These are phyloP conservation scores for Leptopilina boulardi DNA, from an alignment of 1,140 invertebrate genomes.

Conservation along the genomic window DNA sequence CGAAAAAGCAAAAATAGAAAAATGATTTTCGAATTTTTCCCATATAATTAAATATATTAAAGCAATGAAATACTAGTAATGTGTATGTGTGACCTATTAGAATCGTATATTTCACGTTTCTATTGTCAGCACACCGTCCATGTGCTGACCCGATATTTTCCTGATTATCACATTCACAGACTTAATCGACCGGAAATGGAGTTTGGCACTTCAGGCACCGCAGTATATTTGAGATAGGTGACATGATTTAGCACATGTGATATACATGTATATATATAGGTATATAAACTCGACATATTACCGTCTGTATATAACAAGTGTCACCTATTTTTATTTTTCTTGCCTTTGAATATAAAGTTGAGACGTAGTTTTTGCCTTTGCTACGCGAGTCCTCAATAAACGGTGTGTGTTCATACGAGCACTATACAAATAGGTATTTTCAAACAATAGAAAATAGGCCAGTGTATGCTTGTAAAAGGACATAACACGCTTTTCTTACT, in stretches of 20 bases:
- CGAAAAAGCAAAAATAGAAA: too few relatives aligned
- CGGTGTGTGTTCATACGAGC: not conserved
- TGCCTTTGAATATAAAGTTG: conserved; percentile 21
- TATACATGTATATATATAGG: too few relatives aligned
- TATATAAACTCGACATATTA: not conserved
- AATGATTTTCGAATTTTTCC: too few relatives aligned
- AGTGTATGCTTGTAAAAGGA: conserved; percentile 21
- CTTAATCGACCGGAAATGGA: conserved; percentile 4
- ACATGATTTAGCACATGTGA: not conserved
- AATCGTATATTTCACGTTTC: conserved; percentile 1
- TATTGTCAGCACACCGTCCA: not conserved
- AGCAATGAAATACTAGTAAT: too few relatives aligned
- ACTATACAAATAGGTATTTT: conserved; percentile 14
- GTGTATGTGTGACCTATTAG: not conserved
- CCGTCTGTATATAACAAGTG: not conserved
- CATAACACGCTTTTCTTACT: not conserved
- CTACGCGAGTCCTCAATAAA: conserved; percentile 16
- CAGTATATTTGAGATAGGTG: not conserved
- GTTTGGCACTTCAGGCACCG: not conserved
- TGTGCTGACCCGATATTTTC: not conserved
- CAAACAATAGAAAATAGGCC: conserved; percentile 24
- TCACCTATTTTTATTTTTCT: conserved; percentile 17
- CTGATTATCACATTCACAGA: not conserved
- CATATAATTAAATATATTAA: too few relatives aligned
- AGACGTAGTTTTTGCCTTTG: conserved; percentile 18